phyloP scores from a whole-genome alignment of 2,888 invertebrate genomes.

The Augochlorella aurata region DNA sequence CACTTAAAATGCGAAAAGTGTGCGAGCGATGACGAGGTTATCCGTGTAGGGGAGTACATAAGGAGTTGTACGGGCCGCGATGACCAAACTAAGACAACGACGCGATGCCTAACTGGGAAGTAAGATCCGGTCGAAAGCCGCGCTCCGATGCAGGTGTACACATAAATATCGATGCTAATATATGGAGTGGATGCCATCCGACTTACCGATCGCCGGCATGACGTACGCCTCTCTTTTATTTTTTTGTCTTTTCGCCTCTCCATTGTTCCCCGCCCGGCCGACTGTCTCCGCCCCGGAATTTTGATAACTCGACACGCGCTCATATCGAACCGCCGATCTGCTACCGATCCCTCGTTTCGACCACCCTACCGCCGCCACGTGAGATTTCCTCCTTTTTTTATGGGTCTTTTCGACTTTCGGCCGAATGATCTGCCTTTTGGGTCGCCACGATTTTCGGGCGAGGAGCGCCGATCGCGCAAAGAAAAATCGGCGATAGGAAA shows the following conservation, averaged over 20 bases:
- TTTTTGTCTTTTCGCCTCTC: conserved; percentile 26
- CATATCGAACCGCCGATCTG: conserved; percentile 26
- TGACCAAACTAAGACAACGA: conserved; percentile 81
- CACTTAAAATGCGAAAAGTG: conserved; percentile 80
- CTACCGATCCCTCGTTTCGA: conserved; percentile 7
- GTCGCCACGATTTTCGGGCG: no score
- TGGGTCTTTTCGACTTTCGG: no score
- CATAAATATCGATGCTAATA: conserved; percentile 81
- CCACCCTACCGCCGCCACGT: neutral
- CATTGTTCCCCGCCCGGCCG: conserved; percentile 40
- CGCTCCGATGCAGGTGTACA: conserved; percentile 79
- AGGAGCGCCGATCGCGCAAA: no score
- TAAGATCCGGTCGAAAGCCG: conserved; percentile 80
- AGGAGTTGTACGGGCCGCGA: conserved; percentile 78
- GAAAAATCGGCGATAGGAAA: no score
- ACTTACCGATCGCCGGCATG: conserved; percentile 63
- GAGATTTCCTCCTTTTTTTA: neutral
- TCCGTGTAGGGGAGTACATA: conserved; percentile 80
- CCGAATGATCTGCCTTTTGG: neutral
- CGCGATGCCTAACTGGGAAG: conserved; percentile 81
- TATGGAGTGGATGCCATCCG: conserved; percentile 73
- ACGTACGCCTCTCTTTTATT: conserved; percentile 51
- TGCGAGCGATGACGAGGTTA: conserved; percentile 81
- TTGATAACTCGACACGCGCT: conserved; percentile 54
- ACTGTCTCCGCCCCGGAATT: conserved; percentile 40